Percentiles rank a stretch among this genome's conserved stretches.
phyloP scores from a whole-genome alignment of 2,113 vertebrate genomes.

The Lonchura striata region DNA sequence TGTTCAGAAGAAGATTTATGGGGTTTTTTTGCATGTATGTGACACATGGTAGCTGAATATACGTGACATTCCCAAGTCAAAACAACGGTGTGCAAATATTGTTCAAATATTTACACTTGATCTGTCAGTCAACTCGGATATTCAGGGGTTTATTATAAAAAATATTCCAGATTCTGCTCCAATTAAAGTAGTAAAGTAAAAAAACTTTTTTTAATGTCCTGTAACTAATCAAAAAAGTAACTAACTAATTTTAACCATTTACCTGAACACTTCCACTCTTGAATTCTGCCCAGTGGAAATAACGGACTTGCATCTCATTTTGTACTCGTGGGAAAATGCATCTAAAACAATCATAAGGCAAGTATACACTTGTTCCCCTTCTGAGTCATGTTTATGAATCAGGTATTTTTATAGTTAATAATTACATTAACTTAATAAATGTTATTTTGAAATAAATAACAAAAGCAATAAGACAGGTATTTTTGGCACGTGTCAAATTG shows the following conservation, averaged over 20 bases:
- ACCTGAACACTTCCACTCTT: not conserved
- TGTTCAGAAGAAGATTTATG: not conserved
- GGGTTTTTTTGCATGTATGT: not conserved
- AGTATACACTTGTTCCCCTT: not conserved
- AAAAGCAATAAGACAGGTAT: not conserved
- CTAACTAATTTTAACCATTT: not conserved
- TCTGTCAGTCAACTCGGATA: not conserved
- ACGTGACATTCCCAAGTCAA: not conserved
- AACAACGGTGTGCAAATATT: not conserved
- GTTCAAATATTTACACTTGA: not conserved
- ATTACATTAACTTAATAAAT: not conserved
- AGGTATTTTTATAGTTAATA: not conserved
- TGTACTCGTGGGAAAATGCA: not conserved
- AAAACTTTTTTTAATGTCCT: not conserved
- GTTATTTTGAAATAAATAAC: not conserved
- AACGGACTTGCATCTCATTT: not conserved
- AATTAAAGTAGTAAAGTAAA: not conserved
- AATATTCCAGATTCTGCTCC: not conserved
- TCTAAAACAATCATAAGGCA: not conserved
- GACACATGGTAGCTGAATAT: not conserved
- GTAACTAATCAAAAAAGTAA: not conserved
- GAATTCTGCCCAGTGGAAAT: not conserved
- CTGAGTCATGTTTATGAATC: not conserved
- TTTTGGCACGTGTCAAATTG: not conserved
- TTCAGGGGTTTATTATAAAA: not conserved